Base-by-base conservation (phyloP, 2,797 vertebrate genomes). In the Crenichthys baileyi region DNA sequence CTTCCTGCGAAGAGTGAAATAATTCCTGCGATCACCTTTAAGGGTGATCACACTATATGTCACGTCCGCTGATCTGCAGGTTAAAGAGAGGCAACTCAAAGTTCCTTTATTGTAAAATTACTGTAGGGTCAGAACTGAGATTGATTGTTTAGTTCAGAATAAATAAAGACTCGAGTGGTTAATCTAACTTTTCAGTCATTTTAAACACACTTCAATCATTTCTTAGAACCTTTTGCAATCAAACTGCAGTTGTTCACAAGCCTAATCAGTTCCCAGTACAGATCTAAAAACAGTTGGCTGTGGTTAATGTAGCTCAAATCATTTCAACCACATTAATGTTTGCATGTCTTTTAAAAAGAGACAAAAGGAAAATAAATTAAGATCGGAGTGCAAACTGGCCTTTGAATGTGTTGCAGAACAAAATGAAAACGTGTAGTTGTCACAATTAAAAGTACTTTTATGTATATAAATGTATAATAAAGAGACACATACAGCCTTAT, bases 401-500 rank as follows among this genome's bases (percentile, higher is more conserved):
- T 31, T 51, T 24, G 29, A 39, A n/a, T 24, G 50, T 5, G 51
- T 7, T 56, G 50, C 31, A 41, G 24, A 41, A 55, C 6, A n/a
- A 4, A 8, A 51, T 20, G 3, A 53, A 56, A 73, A n/a, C 12
- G 1, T 56, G 31, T 9, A 73, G 6, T 22, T 16, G 1, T 73
- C 7, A 15, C 13, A 8, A 29, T 41, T n/a, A 56, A 73, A 72
- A 55, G 51, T 7, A n/a, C 22, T 72, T 55, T 36, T 51, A 53
- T 12, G 20, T 31, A 13, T 0, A n/a, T n/a, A 7, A 36, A 22
- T 70, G n/a, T 12, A 58, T 46, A 31, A 15, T 9, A 39, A 51
- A 70, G 2, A 76, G 4, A 24, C 9, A 31, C 29, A 24, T 76
- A 26, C 60, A 72, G 44, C 12, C 70, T 88, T 77, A 84, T 83